Percentiles rank a stretch among this genome's conserved stretches.
These are phyloP conservation scores for Lordiphosa mommai DNA, from an alignment of 1,140 invertebrate species.

Conservation along the genomic window DNA sequence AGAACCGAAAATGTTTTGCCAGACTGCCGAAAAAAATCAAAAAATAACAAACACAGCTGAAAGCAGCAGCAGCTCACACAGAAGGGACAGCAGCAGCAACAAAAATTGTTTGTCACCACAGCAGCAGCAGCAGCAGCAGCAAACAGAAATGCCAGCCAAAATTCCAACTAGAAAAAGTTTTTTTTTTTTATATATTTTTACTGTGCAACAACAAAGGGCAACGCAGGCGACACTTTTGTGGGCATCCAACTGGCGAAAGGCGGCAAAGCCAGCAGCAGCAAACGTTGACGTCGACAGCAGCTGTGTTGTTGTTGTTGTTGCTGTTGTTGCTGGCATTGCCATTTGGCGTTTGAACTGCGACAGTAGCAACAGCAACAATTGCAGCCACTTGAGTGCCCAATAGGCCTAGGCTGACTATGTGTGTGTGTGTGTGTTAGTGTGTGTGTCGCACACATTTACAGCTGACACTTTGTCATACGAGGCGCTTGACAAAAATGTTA, in stretches of 20 bases:
- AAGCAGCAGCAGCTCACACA: slow-evolving; percentile 25
- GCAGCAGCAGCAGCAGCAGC: slow-evolving; percentile 22
- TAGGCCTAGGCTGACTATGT: slow-evolving; percentile 35
- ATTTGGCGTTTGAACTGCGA: slow-evolving; percentile 53
- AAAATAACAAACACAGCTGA: slow-evolving; percentile 44
- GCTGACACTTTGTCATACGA: slow-evolving; percentile 70
- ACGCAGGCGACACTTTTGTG: slow-evolving; percentile 56
- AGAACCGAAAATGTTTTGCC: slow-evolving; percentile 64
- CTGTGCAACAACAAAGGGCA: slow-evolving; percentile 32
- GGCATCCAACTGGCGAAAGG: slow-evolving; percentile 67
- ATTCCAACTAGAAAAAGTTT: slow-evolving; percentile 22
- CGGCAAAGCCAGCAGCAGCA: slow-evolving; percentile 38
- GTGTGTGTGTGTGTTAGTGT: slow-evolving; percentile 9
- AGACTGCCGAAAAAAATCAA: slow-evolving; percentile 58
- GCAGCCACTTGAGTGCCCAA: slow-evolving; percentile 69
- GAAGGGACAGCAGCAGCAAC: slow-evolving; percentile 36
- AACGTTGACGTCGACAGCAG: slow-evolving; percentile 22
- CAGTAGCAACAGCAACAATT: slow-evolving; percentile 39
- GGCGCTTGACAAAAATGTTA: slow-evolving; percentile 70
- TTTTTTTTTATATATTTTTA: background rate
- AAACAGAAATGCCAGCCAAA: slow-evolving; percentile 26
- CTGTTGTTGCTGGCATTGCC: slow-evolving; percentile 17
- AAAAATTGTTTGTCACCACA: slow-evolving; percentile 53
- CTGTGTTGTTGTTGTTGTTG: slow-evolving; percentile 7
- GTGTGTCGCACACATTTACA: slow-evolving; percentile 60